A percentile compares a stretch with the other conserved stretches of the same genome.
These are phyloP conservation scores for Harpagifer antarcticus DNA, from an alignment of 2,797 vertebrate genomes.

Conservation along the genomic window DNA sequence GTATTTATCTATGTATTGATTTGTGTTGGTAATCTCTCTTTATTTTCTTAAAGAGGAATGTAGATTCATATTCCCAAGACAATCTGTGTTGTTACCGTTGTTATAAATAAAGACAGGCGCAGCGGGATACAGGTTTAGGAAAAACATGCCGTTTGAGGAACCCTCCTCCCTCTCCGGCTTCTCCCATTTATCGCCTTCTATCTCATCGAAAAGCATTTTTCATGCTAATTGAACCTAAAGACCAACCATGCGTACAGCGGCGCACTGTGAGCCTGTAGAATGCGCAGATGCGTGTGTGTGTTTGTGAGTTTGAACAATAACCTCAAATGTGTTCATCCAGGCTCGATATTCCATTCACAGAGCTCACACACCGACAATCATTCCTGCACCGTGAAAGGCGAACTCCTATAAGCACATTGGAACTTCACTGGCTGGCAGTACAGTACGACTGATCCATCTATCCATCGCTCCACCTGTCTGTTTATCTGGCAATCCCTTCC, in stretches of 20 bases:
- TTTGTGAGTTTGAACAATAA: constrained; percentile 55
- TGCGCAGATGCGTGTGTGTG: constrained; percentile 16
- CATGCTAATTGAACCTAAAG: constrained; percentile 85
- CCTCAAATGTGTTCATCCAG: constrained; percentile 59
- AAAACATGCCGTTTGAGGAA: constrained; percentile 2
- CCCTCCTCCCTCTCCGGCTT: constrained; percentile 36
- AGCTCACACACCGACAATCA: constrained; percentile 56
- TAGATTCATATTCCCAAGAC: no score
- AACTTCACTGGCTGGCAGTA: constrained; percentile 61
- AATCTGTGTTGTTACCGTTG: no score
- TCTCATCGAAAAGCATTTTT: constrained; percentile 81
- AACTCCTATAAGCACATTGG: constrained; percentile 55
- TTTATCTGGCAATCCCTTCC: constrained; percentile 70
- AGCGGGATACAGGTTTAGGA: neutral
- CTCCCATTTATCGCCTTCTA: constrained; percentile 74
- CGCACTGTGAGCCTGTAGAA: constrained; percentile 34
- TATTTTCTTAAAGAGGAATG: no score
- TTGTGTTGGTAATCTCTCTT: no score
- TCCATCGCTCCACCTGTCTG: constrained; percentile 70
- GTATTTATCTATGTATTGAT: no score
- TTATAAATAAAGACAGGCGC: no score
- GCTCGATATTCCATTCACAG: constrained; percentile 66
- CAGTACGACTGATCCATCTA: constrained; percentile 69
- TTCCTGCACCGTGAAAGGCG: constrained; percentile 58
- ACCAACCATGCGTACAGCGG: constrained; percentile 63